phyloP scores from a whole-genome alignment of 2,113 vertebrate species.

The Otus sunia region DNA sequence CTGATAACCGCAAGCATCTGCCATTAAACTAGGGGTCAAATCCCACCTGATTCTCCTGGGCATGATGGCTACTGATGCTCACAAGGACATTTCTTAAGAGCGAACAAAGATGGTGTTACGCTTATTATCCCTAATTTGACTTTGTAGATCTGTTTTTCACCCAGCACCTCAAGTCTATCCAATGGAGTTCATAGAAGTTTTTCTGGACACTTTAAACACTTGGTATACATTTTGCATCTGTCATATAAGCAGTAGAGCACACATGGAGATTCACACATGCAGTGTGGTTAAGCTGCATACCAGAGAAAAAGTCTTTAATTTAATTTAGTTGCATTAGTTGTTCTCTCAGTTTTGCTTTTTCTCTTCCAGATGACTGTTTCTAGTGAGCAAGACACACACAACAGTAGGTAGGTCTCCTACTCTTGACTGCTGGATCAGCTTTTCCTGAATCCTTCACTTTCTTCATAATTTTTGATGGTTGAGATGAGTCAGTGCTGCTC shows the following conservation, averaged over 20 bases:
- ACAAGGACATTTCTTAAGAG: not conserved
- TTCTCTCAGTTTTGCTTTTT: not conserved
- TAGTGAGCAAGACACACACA: not conserved
- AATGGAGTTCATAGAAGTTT: not conserved
- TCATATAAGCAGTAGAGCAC: not conserved
- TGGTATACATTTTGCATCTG: not conserved
- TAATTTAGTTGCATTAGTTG: not conserved
- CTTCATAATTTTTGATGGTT: not conserved
- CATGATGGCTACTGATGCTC: not conserved
- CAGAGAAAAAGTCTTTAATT: not conserved
- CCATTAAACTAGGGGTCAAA: not conserved
- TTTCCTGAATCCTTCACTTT: not conserved
- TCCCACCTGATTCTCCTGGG: not conserved
- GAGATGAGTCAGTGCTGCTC: not conserved
- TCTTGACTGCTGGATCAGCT: not conserved
- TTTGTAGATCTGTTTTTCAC: not conserved
- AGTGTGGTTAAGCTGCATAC: not conserved
- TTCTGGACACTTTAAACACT: not conserved
- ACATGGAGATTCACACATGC: not conserved
- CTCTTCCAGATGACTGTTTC: not conserved
- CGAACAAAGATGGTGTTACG: not conserved
- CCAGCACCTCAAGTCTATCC: not conserved
- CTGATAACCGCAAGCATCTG: not conserved
- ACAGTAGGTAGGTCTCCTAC: not conserved
- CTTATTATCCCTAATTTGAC: not conserved